Conservation (phyloP, 2,888 invertebrate genomes). For the Camptogramma bilineatum region DNA sequence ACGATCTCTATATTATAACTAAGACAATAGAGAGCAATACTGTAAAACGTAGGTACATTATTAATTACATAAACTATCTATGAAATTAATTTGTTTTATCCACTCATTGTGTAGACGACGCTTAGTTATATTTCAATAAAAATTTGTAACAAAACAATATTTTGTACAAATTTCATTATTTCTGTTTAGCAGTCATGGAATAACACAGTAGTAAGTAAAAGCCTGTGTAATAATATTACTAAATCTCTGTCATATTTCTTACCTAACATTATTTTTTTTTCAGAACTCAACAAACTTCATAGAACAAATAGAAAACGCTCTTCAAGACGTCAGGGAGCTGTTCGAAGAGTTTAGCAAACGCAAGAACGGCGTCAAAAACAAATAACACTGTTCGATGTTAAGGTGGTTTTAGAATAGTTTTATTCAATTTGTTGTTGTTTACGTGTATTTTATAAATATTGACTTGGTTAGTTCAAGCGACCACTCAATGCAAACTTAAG, state of each 20-base stretch:
- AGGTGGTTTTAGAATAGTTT: slow-evolving; percentile 49
- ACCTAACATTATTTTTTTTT: slow-evolving; percentile 40
- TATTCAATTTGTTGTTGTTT: slow-evolving; percentile 51
- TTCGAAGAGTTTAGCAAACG: slow-evolving; percentile 86
- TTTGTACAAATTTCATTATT: slow-evolving; percentile 14
- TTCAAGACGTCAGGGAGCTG: slow-evolving; percentile 89
- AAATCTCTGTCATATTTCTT: not conserved
- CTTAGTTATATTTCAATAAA: no score
- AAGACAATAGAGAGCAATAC: no score
- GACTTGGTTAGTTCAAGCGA: slow-evolving; percentile 46
- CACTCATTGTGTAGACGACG: no score
- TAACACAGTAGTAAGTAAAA: slow-evolving; percentile 42
- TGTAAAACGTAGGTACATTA: no score
- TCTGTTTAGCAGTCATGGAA: slow-evolving; percentile 49
- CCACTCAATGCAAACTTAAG: slow-evolving; percentile 53
- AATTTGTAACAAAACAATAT: not conserved
- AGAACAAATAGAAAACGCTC: slow-evolving; percentile 88
- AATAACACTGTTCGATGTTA: slow-evolving; percentile 48
- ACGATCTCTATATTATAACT: no score
- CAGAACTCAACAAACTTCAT: slow-evolving; percentile 94
- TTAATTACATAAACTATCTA: no score
- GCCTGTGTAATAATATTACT: not conserved
- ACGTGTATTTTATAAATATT: slow-evolving; percentile 50
- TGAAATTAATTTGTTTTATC: no score
- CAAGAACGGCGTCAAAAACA: slow-evolving; percentile 62